Conservation (phyloP, 2,797 vertebrate genomes). For the Catharus ustulatus region DNA sequence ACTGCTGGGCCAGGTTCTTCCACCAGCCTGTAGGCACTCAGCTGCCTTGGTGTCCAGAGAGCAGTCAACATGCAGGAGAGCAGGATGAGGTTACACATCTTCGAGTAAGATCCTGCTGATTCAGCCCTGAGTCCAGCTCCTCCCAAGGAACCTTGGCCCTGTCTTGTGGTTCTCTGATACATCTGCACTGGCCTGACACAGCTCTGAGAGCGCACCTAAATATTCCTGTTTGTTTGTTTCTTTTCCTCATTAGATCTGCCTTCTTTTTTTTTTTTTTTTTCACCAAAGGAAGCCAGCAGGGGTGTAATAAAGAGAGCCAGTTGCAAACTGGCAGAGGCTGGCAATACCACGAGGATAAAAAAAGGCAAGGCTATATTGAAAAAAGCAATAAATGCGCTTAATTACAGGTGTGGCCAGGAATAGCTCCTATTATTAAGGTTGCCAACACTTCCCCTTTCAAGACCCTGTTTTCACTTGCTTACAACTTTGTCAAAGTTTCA, state of each 20-base stretch:
- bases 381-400: conserved; percentile 40
- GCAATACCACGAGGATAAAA: background rate
- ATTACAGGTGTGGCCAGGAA: conserved; percentile 44
- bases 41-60: background rate
- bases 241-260: background rate
- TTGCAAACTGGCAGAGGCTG: background rate
- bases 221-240: background rate
- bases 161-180: background rate
- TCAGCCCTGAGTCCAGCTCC: background rate
- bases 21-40: background rate
- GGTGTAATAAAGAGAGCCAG: background rate
- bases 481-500: background rate
- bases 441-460: conserved; percentile 6
- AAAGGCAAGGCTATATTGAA: conserved; percentile 4
- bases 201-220: background rate
- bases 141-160: background rate
- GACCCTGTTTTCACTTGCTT: conserved; percentile 38
- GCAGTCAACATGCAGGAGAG: background rate
- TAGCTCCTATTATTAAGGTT: conserved; percentile 39
- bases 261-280: background rate
- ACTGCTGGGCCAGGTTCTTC: background rate
- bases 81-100: background rate
- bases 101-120: background rate
- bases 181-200: background rate
- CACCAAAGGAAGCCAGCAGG: background rate